phyloP scores from a whole-genome alignment of 2,797 vertebrate genomes.

The Xyrichtys novacula region DNA sequence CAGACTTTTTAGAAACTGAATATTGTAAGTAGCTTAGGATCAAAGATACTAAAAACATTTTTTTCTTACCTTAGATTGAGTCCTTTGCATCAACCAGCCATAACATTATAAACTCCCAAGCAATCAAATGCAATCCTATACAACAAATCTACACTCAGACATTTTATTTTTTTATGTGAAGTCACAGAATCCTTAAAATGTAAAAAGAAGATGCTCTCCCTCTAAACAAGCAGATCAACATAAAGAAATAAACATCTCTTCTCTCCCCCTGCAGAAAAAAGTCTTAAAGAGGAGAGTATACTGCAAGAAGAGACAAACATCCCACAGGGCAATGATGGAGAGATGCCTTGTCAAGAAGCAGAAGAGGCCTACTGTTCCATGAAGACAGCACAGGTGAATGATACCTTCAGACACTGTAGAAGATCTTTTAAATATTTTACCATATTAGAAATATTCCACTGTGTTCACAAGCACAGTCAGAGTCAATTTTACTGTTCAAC shows the following conservation, averaged over 20 bases:
- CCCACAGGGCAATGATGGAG: slow-evolving; percentile 54
- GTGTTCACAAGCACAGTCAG: not conserved
- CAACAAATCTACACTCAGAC: no score
- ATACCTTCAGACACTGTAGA: not conserved
- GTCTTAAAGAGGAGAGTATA: slow-evolving; percentile 77
- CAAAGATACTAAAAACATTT: no score
- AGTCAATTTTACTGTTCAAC: not conserved
- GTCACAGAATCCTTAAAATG: no score
- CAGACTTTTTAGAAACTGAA: no score
- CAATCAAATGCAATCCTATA: no score
- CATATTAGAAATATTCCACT: not conserved
- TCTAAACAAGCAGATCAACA: not conserved
- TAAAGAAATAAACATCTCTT: no score
- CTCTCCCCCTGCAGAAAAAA: slow-evolving; percentile 62
- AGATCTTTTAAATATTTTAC: not conserved
- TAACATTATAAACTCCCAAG: no score
- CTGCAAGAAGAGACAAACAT: slow-evolving; percentile 60
- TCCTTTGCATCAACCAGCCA: no score
- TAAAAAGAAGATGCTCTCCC: not conserved
- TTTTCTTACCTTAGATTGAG: no score
- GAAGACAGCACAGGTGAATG: slow-evolving; percentile 54
- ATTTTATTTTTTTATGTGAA: no score
- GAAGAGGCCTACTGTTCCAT: slow-evolving; percentile 38
- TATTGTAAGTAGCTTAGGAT: no score
- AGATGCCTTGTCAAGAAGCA: slow-evolving; percentile 34